Evolutionary conservation across 2,888 invertebrate species (phyloP), one percentile per base, ranked within the genome.

Genomic region (Teleiodes luculella): DNA sequence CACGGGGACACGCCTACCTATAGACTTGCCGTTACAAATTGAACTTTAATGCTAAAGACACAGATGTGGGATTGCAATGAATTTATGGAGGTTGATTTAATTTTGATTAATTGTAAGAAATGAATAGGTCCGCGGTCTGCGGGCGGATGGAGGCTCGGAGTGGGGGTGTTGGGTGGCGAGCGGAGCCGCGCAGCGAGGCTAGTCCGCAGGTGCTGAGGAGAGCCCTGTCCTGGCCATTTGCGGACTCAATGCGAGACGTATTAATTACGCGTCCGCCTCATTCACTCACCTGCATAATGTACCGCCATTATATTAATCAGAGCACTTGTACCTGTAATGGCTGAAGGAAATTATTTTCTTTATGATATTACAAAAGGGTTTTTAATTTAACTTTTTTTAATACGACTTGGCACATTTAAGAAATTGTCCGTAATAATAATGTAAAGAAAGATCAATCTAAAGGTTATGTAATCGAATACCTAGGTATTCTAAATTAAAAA

Each of bases 71-170:
- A 77, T 61, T 80, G 59, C 59, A 39, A 60, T 61, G 71, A 50
- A 53, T 49, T 52, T 62, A 55, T 58, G 62, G 65, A 60, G 75
- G 76, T 76, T 83, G 80, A 85, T 86, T 86, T 86, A 86, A 87
- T 86, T 86, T 88, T 87, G 88, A 88, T 88, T 88, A 89, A 87
- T 88, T 86, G 88, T 84, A 78, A 84, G 87, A 86, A 83, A 83
- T 86, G 86, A 86, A 86, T 83, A 84, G 84, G 73, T 69, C 64
- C 59, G 43, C 57, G 49, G 56, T 48, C 43, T 43, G 24, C 24
- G 24, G n/a, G 58, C 57, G 52, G 59, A n/a, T 35, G 39, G 7
- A 48, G 47, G 43, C n/a, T n/a, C n/a, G n/a, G n/a, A n/a, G 33
- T 43, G 41, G 52, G 30, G 10, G 52, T 30, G 55, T 48, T 54